Conservation (phyloP, 2,888 invertebrate genomes). For the Ectobius pallidus region DNA sequence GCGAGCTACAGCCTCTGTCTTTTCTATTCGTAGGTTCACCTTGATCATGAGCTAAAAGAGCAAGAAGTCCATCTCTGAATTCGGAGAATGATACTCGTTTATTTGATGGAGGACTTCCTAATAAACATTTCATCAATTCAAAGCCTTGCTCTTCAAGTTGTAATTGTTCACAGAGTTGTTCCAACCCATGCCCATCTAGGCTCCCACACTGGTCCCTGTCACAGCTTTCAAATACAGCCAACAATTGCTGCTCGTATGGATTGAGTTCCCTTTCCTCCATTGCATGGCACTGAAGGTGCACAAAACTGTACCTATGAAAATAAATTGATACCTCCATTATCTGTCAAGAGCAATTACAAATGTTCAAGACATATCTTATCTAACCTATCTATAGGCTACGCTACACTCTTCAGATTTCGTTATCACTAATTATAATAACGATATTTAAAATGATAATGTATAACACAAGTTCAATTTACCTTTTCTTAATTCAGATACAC, state of each 20-base stretch:
- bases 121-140: slow-evolving; percentile 65
- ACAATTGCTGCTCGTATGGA: slow-evolving; percentile 82
- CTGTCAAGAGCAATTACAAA: background rate
- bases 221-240: slow-evolving; percentile 80
- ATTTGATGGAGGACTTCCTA: slow-evolving; percentile 50
- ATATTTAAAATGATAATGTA: too few relatives aligned
- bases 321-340: background rate
- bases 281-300: slow-evolving; percentile 33
- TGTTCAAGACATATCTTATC: background rate
- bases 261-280: slow-evolving; percentile 53
- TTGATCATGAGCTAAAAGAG: slow-evolving; percentile 65
- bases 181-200: slow-evolving; percentile 69
- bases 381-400: background rate
- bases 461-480: too few relatives aligned
- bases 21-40: slow-evolving; percentile 55
- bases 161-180: slow-evolving; percentile 74
- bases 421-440: too few relatives aligned
- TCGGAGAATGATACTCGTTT: slow-evolving; percentile 69
- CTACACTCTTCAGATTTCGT: too few relatives aligned
- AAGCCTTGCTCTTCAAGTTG: slow-evolving; percentile 76
- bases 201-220: slow-evolving; percentile 70
- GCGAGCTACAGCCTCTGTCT: slow-evolving; percentile 36
- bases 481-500: too few relatives aligned
- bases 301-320: slow-evolving; percentile 1
- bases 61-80: slow-evolving; percentile 77